Evolutionary conservation across 2,888 invertebrate species (phyloP), one percentile per base, ranked within the genome.

Genomic region (Parnassius smintheus): DNA sequence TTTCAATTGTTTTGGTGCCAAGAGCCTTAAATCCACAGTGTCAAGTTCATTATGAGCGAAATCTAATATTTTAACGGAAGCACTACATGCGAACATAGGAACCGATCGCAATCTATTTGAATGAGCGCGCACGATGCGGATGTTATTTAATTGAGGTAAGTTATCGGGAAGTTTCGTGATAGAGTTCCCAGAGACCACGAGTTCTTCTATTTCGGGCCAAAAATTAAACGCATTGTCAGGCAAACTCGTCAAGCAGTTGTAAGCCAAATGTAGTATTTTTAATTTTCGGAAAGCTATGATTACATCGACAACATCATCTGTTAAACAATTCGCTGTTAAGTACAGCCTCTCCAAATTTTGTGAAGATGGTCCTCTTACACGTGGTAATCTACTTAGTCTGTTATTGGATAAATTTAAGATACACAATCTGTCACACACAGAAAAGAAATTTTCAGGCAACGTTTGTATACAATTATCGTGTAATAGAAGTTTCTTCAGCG

Each of bases 21-120:
- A 81, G 3, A 94, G 92, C 62, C 94, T 93, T 71, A 97, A 88
- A 84, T 97, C 96, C 62, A 97, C 93, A 69, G 95, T 94, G 78
- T 96, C 96, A 59, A 97, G 83, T 79, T 96, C 96, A 80, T 97
- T 97, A 76, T 97, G 96, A 0, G 97, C 96, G 71, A 97, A 92
- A 83, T 97, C 97, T 64, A 97, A 86, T 18, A 97, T 96, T 88
- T 95, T 94, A 4, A 97, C 87, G 2, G 95, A 94, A 45, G 93
- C 91, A 73, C 96, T 93, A 78, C 94, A 95, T n/a, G 95, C 95
- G 74, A 97, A 93, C 78, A 94, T 94, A 0, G 97, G 97, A 57
- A 96, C 95, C 42, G 93, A 93, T 68, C 95, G 93, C 59, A 97
- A 85, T 71, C 95, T 93, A 82, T 97, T 97, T 0, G 96, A 96